These are phyloP conservation scores for Vannuccia rotundouncinata DNA, from an alignment of 2,888 invertebrate species.

Conservation along the genomic window DNA sequence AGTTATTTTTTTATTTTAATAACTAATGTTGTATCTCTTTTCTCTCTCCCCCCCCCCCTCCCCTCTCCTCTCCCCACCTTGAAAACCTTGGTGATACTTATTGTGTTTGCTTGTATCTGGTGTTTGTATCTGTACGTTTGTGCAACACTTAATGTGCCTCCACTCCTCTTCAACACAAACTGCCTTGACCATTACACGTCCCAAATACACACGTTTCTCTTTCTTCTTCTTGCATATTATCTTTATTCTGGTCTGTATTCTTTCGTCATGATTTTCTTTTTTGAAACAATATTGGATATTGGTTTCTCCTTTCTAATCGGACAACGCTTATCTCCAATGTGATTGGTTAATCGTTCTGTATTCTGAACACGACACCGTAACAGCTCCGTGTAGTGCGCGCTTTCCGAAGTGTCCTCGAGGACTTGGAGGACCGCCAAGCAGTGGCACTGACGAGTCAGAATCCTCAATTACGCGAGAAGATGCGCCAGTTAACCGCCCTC, in stretches of 20 bases:
- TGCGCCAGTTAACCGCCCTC: neutral
- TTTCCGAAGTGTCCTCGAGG: slow-evolving; percentile 98
- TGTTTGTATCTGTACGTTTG: neutral
- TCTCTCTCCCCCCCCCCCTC: slow-evolving; percentile 13
- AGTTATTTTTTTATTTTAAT: neutral
- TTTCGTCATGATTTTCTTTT: too few species aligned
- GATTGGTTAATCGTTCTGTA: neutral
- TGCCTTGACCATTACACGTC: neutral
- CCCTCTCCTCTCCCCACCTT: neutral
- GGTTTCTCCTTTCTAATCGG: neutral
- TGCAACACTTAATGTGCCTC: neutral
- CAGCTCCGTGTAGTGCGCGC: slow-evolving; percentile 99
- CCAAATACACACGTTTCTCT: neutral
- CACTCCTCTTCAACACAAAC: neutral
- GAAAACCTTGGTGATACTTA: neutral
- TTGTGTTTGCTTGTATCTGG: neutral
- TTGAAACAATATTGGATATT: neutral
- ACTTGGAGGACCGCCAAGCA: slow-evolving; percentile 66
- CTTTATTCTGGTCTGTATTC: neutral
- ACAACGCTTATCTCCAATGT: neutral
- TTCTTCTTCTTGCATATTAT: too few species aligned
- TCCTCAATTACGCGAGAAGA: neutral
- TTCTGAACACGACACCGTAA: slow-evolving; percentile 44
- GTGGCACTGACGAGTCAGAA: slow-evolving; percentile 3
- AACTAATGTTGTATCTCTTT: slow-evolving; percentile 22